Evolutionary conservation across 1,140 invertebrate species (phyloP).

Genomic region (Meteorus sp.): DNA sequence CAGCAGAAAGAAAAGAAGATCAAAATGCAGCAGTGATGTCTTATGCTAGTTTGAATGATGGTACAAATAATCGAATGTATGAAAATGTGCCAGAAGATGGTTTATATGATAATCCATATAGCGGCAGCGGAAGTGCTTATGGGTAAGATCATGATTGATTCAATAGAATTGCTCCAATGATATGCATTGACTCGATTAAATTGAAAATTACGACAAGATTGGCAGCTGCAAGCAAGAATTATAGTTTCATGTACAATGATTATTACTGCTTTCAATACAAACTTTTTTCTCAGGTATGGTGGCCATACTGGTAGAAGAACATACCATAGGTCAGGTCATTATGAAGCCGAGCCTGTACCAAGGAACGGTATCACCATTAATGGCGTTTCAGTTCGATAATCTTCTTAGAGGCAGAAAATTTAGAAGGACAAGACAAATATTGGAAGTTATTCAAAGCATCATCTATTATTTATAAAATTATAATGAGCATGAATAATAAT

Average conservation of each 20-base stretch:
- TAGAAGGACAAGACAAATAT: slow-evolving; percentile 6
- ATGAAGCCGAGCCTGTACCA: slow-evolving; percentile 68
- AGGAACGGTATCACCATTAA: slow-evolving; percentile 73
- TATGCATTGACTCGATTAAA: slow-evolving; percentile 9
- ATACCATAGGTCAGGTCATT: slow-evolving; percentile 65
- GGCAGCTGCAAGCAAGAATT: slow-evolving; percentile 46
- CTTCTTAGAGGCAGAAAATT: slow-evolving; percentile 14
- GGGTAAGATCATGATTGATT: slow-evolving; percentile 47
- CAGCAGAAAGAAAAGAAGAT: slow-evolving; percentile 80
- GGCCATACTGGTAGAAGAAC: slow-evolving; percentile 65
- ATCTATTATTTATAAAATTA: slow-evolving; percentile 27
- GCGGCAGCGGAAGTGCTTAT: slow-evolving; percentile 59
- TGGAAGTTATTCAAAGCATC: slow-evolving; percentile 3
- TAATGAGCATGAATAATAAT: not conserved
- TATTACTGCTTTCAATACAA: slow-evolving; percentile 42
- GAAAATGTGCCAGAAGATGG: slow-evolving; percentile 76
- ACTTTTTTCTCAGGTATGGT: slow-evolving; percentile 53
- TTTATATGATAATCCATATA: slow-evolving; percentile 71
- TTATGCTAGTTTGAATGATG: slow-evolving; percentile 76
- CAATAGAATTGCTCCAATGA: slow-evolving; percentile 14
- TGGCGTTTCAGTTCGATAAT: slow-evolving; percentile 70
- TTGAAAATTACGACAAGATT: slow-evolving; percentile 1
- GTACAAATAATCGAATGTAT: slow-evolving; percentile 67
- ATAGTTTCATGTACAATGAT: no score
- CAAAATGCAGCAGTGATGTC: slow-evolving; percentile 84